phyloP scores from a whole-genome alignment of 2,113 vertebrate species.

The Phrynocephalus versicolor region DNA sequence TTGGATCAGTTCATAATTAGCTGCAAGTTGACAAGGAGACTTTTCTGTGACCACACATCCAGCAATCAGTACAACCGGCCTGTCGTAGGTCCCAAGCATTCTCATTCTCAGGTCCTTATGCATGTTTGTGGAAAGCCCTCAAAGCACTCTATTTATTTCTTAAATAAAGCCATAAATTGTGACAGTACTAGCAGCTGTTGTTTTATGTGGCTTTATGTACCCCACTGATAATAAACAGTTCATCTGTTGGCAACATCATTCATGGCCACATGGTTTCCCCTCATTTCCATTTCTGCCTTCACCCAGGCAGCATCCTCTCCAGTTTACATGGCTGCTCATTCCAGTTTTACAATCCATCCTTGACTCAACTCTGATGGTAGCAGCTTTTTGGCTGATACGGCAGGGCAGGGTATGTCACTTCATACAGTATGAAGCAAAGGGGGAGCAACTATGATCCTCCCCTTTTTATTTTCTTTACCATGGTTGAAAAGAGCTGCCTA shows the following conservation, averaged over 20 bases:
- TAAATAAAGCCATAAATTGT: constrained; percentile 61
- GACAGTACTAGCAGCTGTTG: constrained; percentile 61
- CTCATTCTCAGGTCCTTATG: not conserved
- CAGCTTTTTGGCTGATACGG: fast-evolving
- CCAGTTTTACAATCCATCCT: fast-evolving
- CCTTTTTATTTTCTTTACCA: too few species aligned
- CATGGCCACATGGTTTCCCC: fast-evolving
- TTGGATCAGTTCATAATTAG: constrained; percentile 57
- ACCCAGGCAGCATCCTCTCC: fast-evolving
- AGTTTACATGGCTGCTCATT: not conserved
- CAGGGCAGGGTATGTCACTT: too few species aligned
- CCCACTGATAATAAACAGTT: constrained; percentile 53
- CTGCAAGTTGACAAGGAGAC: too few species aligned
- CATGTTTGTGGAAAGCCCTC: not conserved
- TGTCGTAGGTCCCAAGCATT: not conserved
- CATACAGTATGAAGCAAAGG: too few species aligned
- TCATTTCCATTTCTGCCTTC: not conserved
- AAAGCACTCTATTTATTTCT: constrained; percentile 39
- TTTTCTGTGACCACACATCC: too few species aligned
- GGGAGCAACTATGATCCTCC: too few species aligned
- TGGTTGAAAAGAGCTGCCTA: too few species aligned
- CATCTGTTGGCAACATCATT: constrained; percentile 34
- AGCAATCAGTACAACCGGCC: not conserved
- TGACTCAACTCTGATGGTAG: not conserved
- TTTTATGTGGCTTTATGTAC: constrained; percentile 59